A percentile compares a stretch with the other conserved stretches of the same genome.
Conservation (phyloP, 2,797 vertebrate species). For the Cryptoprocta ferox region DNA sequence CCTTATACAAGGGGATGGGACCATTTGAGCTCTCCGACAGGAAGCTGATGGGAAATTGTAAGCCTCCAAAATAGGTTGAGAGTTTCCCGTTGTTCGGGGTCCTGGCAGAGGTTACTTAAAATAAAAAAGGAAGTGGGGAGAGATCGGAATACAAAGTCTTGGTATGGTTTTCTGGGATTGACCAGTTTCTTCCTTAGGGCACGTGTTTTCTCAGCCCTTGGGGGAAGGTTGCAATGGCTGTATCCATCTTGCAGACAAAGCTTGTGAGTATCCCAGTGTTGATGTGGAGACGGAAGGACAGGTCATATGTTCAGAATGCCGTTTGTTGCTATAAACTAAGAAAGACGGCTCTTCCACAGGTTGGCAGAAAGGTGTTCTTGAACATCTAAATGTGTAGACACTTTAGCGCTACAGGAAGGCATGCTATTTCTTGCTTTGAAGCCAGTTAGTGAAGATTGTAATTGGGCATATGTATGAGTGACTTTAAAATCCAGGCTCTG, state of each 20-base stretch:
- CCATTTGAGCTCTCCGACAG: neutral
- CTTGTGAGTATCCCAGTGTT: too few relatives aligned
- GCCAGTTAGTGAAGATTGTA: neutral
- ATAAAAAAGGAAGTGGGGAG: neutral
- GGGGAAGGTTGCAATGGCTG: neutral
- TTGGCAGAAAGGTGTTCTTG: neutral
- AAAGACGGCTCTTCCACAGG: neutral
- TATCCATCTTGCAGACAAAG: neutral
- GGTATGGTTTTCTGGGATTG: neutral
- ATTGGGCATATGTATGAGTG: neutral
- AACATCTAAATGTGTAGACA: neutral
- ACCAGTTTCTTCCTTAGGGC: neutral
- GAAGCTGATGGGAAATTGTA: neutral
- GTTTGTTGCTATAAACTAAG: neutral
- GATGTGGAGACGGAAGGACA: accelerated
- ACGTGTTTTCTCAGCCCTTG: neutral
- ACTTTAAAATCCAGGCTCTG: neutral
- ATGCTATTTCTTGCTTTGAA: neutral
- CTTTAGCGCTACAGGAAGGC: neutral
- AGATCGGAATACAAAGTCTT: neutral
- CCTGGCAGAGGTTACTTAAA: neutral
- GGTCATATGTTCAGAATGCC: neutral
- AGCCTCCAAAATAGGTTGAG: neutral
- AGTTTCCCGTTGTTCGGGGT: neutral
- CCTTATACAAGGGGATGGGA: neutral